Evolutionary conservation across 2,888 invertebrate species (phyloP).

Genomic region (Ditylenchus weischeri): DNA sequence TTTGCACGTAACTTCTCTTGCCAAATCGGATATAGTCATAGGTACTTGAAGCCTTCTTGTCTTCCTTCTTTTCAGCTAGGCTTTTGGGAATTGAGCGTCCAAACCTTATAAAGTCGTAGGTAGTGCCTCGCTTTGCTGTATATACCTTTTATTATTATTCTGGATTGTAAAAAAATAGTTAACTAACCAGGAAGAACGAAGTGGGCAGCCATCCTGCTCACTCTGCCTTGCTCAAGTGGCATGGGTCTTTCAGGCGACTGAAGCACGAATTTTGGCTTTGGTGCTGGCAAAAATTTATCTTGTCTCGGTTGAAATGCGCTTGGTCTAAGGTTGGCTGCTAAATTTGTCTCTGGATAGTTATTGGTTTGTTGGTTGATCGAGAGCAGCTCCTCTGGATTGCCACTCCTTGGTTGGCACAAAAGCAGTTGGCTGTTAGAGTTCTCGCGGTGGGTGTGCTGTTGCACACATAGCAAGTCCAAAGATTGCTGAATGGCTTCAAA

Average conservation of each 20-base stretch:
- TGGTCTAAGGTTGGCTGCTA: background rate
- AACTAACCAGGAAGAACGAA: background rate
- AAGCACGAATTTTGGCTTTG: slow-evolving; percentile 1
- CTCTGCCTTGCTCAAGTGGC: background rate
- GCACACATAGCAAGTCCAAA: slow-evolving; percentile 3
- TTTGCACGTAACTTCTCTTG: slow-evolving; percentile 1
- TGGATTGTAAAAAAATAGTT: background rate
- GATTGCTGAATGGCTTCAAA: background rate
- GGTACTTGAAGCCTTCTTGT: slow-evolving; percentile 12
- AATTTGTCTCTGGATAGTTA: no score
- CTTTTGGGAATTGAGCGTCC: background rate
- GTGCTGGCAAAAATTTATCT: background rate
- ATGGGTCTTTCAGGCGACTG: slow-evolving; percentile 2
- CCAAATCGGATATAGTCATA: slow-evolving; percentile 15
- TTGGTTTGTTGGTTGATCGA: no score
- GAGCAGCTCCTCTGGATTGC: background rate
- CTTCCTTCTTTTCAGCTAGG: slow-evolving; percentile 4
- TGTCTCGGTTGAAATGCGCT: background rate
- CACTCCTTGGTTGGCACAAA: slow-evolving; percentile 6
- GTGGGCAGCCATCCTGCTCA: background rate
- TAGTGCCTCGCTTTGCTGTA: slow-evolving; percentile 4
- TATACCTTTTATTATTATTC: background rate
- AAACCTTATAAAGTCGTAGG: slow-evolving; percentile 10
- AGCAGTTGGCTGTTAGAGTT: background rate
- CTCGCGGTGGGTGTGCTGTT: background rate